These are phyloP conservation scores for Microctonus brassicae DNA, from an alignment of 2,888 invertebrate species.

Conservation along the genomic window DNA sequence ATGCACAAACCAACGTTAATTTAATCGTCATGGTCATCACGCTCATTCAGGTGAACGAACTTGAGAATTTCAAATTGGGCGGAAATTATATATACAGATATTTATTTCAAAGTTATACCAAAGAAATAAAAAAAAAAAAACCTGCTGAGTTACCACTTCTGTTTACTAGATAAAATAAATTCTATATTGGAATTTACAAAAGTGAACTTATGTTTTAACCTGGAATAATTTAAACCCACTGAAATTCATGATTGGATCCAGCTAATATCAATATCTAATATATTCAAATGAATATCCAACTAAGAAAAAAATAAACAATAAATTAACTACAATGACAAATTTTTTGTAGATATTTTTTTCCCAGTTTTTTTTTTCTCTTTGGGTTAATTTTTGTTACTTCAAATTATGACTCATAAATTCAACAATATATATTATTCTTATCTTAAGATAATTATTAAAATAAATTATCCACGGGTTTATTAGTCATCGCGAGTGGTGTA, in stretches of 20 bases:
- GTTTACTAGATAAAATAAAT: neutral
- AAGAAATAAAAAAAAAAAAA: neutral
- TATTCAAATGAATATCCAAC: no score
- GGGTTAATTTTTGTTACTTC: no score
- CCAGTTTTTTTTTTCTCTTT: no score
- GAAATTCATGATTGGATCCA: neutral
- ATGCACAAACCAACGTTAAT: conserved; percentile 17
- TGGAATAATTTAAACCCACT: neutral
- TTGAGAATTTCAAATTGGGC: neutral
- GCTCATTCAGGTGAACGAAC: conserved; percentile 15
- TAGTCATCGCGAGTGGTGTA: neutral
- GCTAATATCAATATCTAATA: neutral
- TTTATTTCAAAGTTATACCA: no score
- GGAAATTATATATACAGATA: neutral
- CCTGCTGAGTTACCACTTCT: neutral
- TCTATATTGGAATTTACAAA: neutral
- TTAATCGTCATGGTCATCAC: conserved; percentile 25
- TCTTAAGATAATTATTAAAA: no score
- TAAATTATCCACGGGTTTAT: no score
- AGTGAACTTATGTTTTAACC: neutral
- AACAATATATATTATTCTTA: neutral
- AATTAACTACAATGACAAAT: no score
- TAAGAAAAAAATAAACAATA: no score
- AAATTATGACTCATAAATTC: neutral
- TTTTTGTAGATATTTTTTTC: neutral